A percentile compares a stretch with the other conserved stretches of the same genome.
phyloP scores from a whole-genome alignment of 2,797 vertebrate genomes.

The Notolabrus celidotus region DNA sequence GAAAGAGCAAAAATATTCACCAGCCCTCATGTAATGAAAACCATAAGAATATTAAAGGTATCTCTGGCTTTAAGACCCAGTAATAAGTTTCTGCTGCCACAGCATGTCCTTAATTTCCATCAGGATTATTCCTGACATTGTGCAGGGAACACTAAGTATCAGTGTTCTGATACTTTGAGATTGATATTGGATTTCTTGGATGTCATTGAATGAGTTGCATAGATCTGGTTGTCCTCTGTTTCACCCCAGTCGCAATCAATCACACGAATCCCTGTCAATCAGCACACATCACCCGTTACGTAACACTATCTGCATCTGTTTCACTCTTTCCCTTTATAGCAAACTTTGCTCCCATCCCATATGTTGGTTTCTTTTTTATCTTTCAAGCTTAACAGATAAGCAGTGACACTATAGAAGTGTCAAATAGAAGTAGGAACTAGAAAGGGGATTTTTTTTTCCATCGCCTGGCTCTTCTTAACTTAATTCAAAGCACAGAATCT shows the following conservation, averaged over 20 bases:
- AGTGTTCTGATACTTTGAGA: constrained; percentile 29
- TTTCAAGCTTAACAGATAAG: constrained; percentile 23
- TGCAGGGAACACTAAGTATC: constrained; percentile 19
- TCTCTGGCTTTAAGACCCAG: constrained; percentile 37
- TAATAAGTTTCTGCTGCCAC: constrained; percentile 19
- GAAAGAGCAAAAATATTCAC: constrained; percentile 43
- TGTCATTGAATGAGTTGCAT: constrained; percentile 41
- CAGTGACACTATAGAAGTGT: constrained; percentile 34
- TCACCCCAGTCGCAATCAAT: constrained; percentile 43
- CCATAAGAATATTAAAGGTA: constrained; percentile 1
- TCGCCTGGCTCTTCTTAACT: constrained; percentile 13
- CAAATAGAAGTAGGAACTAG: constrained; percentile 28
- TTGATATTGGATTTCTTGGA: constrained; percentile 47
- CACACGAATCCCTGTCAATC: constrained; percentile 36
- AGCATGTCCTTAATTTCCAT: constrained; percentile 48
- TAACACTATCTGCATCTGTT: constrained; percentile 25
- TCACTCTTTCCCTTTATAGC: constrained; percentile 5
- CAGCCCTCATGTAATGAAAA: neutral
- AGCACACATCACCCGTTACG: constrained; percentile 9
- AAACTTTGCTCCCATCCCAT: constrained; percentile 20
- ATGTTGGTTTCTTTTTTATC: constrained; percentile 32
- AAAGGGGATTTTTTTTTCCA: constrained; percentile 28
- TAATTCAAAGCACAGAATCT: constrained; percentile 27
- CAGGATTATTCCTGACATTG: constrained; percentile 52
- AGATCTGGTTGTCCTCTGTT: constrained; percentile 47